These are phyloP conservation scores for Pasiphila rectangulata DNA, from an alignment of 2,888 invertebrate species.

Conservation along the genomic window DNA sequence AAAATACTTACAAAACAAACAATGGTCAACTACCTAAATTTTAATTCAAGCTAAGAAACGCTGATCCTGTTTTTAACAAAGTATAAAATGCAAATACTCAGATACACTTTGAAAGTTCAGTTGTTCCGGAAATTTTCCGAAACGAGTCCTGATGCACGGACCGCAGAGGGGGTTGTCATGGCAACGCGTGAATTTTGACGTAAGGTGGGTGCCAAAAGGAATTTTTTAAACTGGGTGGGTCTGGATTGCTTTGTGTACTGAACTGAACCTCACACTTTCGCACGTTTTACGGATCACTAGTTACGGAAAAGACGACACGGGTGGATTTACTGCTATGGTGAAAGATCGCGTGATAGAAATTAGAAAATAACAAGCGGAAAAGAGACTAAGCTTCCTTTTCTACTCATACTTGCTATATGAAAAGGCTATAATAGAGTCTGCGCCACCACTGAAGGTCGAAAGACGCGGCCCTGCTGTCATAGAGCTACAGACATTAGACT, in stretches of 20 bases:
- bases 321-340: too few species aligned
- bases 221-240: conserved; percentile 16
- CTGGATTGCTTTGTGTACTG: conserved; percentile 14
- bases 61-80: conserved; percentile 14
- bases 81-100: neutral
- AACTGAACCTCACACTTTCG: conserved; percentile 37
- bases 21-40: neutral
- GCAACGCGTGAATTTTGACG: conserved; percentile 65
- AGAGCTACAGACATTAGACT: too few species aligned
- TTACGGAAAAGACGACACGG: conserved; percentile 14
- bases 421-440: too few species aligned
- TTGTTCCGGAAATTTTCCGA: conserved; percentile 61
- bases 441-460: too few species aligned
- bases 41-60: neutral
- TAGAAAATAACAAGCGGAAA: too few species aligned
- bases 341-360: too few species aligned
- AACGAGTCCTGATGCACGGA: conserved; percentile 63
- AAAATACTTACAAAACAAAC: too few species aligned
- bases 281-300: conserved; percentile 41
- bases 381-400: too few species aligned
- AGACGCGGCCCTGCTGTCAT: too few species aligned
- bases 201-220: conserved; percentile 44
- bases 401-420: too few species aligned
- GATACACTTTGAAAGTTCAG: conserved; percentile 20
- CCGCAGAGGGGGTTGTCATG: conserved; percentile 73